Conservation (phyloP, 2,797 vertebrate species). For the Clarias platycephalus region DNA sequence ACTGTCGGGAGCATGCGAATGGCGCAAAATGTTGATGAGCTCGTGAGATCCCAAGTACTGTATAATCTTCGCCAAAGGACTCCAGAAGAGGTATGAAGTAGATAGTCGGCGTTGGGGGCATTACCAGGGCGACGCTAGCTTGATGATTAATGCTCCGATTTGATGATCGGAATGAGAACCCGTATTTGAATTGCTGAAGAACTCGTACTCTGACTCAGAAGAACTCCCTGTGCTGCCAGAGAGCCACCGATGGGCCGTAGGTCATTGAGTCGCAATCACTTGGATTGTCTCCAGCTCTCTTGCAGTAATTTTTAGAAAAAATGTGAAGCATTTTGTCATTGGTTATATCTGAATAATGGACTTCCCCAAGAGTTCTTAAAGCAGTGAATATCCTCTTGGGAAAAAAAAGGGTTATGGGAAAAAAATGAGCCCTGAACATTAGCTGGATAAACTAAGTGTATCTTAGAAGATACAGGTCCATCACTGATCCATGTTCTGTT, state of each 20-base stretch:
- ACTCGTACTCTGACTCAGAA: not conserved
- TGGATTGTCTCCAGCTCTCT: not conserved
- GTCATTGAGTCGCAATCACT: not conserved
- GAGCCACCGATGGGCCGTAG: not conserved
- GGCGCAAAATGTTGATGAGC: slow-evolving; percentile 4
- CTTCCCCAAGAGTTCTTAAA: not conserved
- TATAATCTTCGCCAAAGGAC: not conserved
- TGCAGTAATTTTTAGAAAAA: not conserved
- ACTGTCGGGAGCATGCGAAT: not conserved
- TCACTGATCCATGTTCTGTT: not conserved
- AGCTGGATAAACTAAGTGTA: not conserved
- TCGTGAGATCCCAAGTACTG: slow-evolving; percentile 1
- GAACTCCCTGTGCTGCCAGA: no score
- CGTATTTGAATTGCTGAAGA: not conserved
- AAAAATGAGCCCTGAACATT: not conserved
- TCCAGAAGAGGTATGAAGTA: not conserved
- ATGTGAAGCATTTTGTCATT: not conserved
- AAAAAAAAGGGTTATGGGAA: not conserved
- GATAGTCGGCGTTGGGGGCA: not conserved
- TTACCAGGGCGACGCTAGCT: not conserved
- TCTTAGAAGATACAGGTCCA: not conserved
- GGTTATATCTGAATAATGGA: not conserved
- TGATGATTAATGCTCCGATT: not conserved
- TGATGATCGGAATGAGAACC: not conserved
- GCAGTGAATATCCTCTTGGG: not conserved